phyloP scores from a whole-genome alignment of 2,888 invertebrate genomes.

The Drosophila affinis region DNA sequence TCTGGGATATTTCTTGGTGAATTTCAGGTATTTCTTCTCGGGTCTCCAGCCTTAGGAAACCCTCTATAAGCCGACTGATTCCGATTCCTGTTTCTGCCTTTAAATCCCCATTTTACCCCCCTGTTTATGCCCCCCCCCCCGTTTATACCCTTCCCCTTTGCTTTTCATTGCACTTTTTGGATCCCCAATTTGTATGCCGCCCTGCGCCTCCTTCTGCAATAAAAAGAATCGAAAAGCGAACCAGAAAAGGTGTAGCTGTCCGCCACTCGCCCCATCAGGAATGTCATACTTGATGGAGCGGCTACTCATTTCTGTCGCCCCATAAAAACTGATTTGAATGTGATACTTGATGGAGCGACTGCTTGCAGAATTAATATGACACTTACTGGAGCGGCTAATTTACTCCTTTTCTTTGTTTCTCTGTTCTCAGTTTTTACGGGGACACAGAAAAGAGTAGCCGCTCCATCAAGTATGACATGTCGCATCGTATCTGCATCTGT shows the following conservation, averaged over 20 bases:
- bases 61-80: background rate
- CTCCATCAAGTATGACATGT: no score
- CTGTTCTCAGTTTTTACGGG: no score
- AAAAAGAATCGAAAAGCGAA: conserved; percentile 48
- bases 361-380: no score
- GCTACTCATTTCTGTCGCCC: no score
- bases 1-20: fast-evolving
- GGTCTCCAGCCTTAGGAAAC: background rate
- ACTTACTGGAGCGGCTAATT: background rate
- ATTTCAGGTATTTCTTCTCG: background rate
- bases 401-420: conserved; percentile 3
- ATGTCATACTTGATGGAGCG: no score
- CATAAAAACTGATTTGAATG: no score
- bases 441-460: no score
- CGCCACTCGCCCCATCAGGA: no score
- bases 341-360: no score
- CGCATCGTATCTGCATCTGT: no score
- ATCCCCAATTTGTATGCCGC: conserved; percentile 45
- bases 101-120: background rate
- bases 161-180: background rate
- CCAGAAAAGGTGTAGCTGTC: conserved; percentile 18
- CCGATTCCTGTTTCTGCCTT: background rate
- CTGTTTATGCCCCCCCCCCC: background rate
- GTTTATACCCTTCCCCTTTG: no score
- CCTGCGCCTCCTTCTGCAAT: conserved; percentile 42